These are phyloP conservation scores for Aphelenchoides fujianensis DNA, from an alignment of 1,140 invertebrate species.

Conservation along the genomic window DNA sequence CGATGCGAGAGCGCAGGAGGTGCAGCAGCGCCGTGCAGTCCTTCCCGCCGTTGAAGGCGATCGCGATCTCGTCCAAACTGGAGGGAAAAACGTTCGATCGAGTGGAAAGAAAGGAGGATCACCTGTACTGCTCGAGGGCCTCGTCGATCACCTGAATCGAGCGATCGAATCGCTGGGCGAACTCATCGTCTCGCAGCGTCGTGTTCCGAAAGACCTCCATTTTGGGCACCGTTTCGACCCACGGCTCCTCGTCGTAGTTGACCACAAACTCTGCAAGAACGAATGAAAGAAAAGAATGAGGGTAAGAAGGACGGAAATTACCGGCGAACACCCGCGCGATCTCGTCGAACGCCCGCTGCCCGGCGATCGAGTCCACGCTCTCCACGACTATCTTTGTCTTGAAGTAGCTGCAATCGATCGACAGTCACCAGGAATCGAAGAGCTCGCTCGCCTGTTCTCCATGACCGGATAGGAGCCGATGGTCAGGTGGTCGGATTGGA, in stretches of 20 bases:
- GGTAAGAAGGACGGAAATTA: too few relatives aligned
- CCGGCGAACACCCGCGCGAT: constrained; percentile 50
- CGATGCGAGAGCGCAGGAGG: constrained; percentile 34
- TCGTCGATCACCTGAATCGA: background rate
- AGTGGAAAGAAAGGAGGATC: background rate
- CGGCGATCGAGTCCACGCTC: constrained; percentile 52
- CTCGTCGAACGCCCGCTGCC: constrained; percentile 54
- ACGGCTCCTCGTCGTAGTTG: constrained; percentile 62
- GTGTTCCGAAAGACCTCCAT: background rate
- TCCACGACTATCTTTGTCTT: constrained; percentile 66
- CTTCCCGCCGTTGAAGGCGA: constrained; percentile 91
- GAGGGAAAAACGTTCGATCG: background rate
- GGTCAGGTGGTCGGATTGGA: constrained; percentile 66
- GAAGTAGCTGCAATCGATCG: constrained; percentile 66
- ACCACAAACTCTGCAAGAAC: constrained; percentile 61
- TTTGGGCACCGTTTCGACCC: constrained; percentile 27
- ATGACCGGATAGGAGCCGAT: constrained; percentile 73
- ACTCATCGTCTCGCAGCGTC: background rate
- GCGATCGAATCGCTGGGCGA: background rate
- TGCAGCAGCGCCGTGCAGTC: constrained; percentile 71
- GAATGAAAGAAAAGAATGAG: constrained; percentile 23
- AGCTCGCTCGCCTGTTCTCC: too few relatives aligned
- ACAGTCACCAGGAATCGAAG: too few relatives aligned
- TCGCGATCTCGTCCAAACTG: constrained; percentile 67
- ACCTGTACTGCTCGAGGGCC: background rate